These are phyloP conservation scores for Neocrepidodera transversa DNA, from an alignment of 2,888 invertebrate species.

Conservation along the genomic window DNA sequence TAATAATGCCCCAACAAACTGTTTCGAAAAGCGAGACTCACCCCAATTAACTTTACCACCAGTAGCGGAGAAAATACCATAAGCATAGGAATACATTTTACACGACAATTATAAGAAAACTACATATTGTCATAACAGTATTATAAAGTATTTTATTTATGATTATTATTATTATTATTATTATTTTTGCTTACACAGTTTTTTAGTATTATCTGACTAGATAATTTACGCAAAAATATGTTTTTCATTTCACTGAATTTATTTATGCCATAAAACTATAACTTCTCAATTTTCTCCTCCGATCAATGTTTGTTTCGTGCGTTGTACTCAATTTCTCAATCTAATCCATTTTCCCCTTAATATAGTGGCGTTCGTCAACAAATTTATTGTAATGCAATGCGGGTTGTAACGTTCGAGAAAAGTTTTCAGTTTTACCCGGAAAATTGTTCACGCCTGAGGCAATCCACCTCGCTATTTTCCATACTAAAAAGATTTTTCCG, in stretches of 20 bases:
- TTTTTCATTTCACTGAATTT: too few relatives aligned
- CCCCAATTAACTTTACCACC: not conserved
- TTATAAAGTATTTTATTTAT: too few relatives aligned
- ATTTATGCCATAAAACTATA: too few relatives aligned
- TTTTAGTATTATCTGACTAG: too few relatives aligned
- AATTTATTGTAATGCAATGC: conserved; percentile 38
- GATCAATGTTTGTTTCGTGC: conserved; percentile 25
- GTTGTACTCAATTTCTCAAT: conserved; percentile 18
- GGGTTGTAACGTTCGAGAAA: conserved; percentile 28
- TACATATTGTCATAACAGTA: too few relatives aligned
- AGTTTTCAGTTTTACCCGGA: conserved; percentile 13
- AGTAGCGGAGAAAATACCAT: not conserved
- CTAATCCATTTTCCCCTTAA: conserved; percentile 31
- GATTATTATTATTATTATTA: too few relatives aligned
- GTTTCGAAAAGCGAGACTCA: not conserved
- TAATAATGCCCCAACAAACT: not conserved
- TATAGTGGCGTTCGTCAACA: conserved; percentile 37
- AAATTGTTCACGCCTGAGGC: conserved; percentile 31
- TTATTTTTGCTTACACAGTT: too few relatives aligned
- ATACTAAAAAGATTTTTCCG: conserved; percentile 28
- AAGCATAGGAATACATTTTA: too few relatives aligned
- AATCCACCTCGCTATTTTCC: conserved; percentile 30
- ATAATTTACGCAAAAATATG: too few relatives aligned
- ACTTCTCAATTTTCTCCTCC: too few relatives aligned
- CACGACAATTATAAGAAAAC: too few relatives aligned